Conservation (phyloP, 2,888 invertebrate species). For the Eupithecia centaureata region DNA sequence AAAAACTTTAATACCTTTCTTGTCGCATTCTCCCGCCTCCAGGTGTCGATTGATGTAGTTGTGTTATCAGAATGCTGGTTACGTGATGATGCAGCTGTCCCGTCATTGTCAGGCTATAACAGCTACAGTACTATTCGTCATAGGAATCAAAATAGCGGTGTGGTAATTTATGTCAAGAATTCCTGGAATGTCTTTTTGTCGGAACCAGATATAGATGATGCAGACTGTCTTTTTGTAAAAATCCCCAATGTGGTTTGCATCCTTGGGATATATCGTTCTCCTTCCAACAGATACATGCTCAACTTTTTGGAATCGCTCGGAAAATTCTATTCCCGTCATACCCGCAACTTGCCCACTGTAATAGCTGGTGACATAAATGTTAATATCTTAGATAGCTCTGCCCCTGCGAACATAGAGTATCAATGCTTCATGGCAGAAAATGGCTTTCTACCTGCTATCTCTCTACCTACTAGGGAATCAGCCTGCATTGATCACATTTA, state of each 20-base stretch:
- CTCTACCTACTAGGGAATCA: not conserved
- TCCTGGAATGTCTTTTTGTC: not conserved
- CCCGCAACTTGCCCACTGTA: not conserved
- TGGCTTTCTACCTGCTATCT: not conserved
- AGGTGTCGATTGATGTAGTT: not conserved
- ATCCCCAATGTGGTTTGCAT: not conserved
- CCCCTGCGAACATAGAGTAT: not conserved
- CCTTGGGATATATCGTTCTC: not conserved
- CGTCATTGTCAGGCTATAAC: not conserved
- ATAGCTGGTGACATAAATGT: constrained; percentile 1
- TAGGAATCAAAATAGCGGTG: not conserved
- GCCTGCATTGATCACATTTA: not conserved
- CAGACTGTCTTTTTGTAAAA: not conserved
- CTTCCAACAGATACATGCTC: not conserved
- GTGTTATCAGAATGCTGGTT: not conserved
- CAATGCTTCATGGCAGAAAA: not conserved
- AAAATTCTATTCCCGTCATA: not conserved
- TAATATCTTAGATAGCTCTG: not conserved
- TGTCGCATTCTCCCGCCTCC: not conserved
- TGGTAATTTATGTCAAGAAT: not conserved
- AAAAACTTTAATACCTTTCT: constrained; percentile 4
- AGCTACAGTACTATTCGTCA: not conserved
- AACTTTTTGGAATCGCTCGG: not conserved
- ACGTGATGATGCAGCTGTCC: not conserved
- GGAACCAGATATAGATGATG: constrained; percentile 1